These are phyloP conservation scores for Gambusia affinis DNA, from an alignment of 2,113 vertebrate species.

Conservation along the genomic window DNA sequence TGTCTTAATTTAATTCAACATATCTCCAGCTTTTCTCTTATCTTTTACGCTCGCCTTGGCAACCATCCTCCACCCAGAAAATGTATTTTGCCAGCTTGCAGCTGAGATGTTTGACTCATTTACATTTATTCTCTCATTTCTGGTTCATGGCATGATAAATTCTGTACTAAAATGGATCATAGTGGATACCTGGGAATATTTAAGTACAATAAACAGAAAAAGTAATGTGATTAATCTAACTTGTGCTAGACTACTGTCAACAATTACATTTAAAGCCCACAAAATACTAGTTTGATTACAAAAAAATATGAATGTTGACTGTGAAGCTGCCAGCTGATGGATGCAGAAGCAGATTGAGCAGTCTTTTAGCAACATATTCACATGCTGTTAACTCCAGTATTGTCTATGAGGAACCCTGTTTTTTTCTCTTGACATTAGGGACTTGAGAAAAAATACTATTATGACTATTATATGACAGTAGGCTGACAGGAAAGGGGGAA, in stretches of 20 bases:
- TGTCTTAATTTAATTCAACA: slow-evolving; percentile 35
- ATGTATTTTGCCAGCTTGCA: slow-evolving; percentile 1
- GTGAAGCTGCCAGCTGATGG: slow-evolving; percentile 21
- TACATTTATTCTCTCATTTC: slow-evolving; percentile 1
- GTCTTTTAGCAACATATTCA: slow-evolving; percentile 3
- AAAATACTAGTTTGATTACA: slow-evolving; percentile 16
- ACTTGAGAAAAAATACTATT: slow-evolving; percentile 7
- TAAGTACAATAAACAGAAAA: slow-evolving; percentile 18
- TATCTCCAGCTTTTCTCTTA: slow-evolving; percentile 14
- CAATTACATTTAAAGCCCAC: slow-evolving; percentile 16
- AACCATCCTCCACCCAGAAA: slow-evolving; percentile 6
- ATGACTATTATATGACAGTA: background rate
- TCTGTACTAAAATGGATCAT: slow-evolving; percentile 33
- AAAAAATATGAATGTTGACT: background rate
- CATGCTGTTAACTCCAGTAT: background rate
- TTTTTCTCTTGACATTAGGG: slow-evolving; percentile 10
- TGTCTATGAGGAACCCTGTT: slow-evolving; percentile 9
- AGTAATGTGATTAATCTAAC: slow-evolving; percentile 32
- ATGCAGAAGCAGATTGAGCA: background rate
- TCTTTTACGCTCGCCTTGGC: slow-evolving; percentile 28
- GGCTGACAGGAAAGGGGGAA: no score
- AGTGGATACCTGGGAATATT: slow-evolving; percentile 53
- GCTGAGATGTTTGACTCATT: background rate
- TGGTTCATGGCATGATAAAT: slow-evolving; percentile 28
- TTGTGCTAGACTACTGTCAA: slow-evolving; percentile 34